These are phyloP conservation scores for Pipistrellus nathusii DNA, from an alignment of 2,797 vertebrate species.

Conservation along the genomic window DNA sequence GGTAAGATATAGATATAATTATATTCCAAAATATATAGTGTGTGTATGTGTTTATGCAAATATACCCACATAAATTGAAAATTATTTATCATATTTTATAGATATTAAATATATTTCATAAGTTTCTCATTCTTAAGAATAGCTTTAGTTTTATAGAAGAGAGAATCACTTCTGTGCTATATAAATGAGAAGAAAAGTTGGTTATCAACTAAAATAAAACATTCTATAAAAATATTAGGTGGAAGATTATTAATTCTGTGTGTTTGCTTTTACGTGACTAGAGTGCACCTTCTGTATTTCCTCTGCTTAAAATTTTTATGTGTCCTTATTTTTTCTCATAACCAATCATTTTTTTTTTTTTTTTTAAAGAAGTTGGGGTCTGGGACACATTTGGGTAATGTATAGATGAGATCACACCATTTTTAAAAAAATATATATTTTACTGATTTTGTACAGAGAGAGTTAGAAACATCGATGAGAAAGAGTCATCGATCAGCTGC, in stretches of 20 bases:
- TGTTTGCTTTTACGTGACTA: constrained; percentile 7
- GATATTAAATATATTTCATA: constrained; percentile 20
- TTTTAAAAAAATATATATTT: no score
- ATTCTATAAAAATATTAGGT: constrained; percentile 13
- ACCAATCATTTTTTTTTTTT: not conserved
- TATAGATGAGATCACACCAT: no score
- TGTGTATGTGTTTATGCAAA: not conserved
- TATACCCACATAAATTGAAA: not conserved
- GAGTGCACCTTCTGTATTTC: not conserved
- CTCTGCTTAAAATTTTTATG: constrained; percentile 13
- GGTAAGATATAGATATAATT: not conserved
- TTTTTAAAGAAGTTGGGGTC: no score
- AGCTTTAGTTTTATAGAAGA: constrained; percentile 15
- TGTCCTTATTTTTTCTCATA: not conserved
- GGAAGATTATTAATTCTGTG: not conserved
- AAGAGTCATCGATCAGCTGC: no score
- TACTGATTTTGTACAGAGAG: no score
- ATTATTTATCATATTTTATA: not conserved
- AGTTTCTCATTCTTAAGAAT: not conserved
- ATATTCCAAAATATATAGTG: not conserved
- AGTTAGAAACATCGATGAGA: no score
- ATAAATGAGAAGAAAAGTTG: constrained; percentile 48
- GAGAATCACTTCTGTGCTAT: not conserved
- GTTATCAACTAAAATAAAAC: constrained; percentile 45
- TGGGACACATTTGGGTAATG: no score